Conservation (phyloP, 2,888 invertebrate genomes). For the Scrobipalpa costella region DNA sequence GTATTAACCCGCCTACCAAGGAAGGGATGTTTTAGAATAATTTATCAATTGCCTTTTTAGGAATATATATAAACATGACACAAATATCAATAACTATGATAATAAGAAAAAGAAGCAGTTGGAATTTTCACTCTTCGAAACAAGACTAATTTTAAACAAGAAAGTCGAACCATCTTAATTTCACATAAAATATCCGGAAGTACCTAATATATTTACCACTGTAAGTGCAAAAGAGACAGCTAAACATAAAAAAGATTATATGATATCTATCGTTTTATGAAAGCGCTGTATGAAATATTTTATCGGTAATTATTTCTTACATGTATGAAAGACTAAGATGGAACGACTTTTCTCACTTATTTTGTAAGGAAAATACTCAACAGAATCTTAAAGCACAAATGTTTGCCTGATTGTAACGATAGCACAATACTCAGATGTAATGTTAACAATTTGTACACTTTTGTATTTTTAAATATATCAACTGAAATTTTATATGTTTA, state of each 20-base stretch:
- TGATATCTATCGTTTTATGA: no score
- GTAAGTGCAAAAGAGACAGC: no score
- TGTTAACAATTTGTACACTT: conserved; percentile 30
- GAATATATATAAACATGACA: conserved; percentile 22
- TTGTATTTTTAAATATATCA: conserved; percentile 32
- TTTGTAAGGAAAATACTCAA: background rate
- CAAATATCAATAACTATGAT: background rate
- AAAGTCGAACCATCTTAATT: background rate
- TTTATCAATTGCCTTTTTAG: conserved; percentile 19
- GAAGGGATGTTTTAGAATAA: conserved; percentile 26
- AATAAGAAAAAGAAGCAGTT: background rate
- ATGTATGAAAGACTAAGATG: background rate
- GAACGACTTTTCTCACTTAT: background rate
- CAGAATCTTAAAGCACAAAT: conserved; percentile 32
- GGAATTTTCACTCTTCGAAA: background rate
- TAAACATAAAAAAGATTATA: no score
- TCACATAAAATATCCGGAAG: background rate
- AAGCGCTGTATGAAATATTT: no score
- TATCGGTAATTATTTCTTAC: background rate
- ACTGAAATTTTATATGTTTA: conserved; percentile 10
- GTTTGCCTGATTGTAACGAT: conserved; percentile 9
- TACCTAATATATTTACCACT: no score
- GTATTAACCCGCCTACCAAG: no score
- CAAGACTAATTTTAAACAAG: background rate
- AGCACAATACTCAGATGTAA: conserved; percentile 13